Evolutionary conservation across 2,113 vertebrate genomes (phyloP), one percentile per base, ranked within the genome.

Genomic region (Charadrius vociferus): DNA sequence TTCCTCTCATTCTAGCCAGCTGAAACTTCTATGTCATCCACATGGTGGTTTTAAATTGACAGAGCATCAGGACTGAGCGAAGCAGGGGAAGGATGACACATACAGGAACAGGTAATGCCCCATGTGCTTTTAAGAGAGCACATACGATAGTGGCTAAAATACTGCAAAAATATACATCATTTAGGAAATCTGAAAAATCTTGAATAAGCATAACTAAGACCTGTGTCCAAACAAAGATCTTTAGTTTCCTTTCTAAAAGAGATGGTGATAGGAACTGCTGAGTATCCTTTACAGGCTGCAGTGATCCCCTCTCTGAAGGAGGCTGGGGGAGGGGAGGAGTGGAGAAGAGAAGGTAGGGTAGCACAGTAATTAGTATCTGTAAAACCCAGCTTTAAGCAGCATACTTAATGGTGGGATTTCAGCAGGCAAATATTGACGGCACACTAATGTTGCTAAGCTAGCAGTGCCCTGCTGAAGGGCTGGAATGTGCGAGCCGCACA

Each of bases 391-490:
- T 86, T 68, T 86, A 86, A 77, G 68, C 56, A 61, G 56, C 7
- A 8, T 49, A 55, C 30, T 75, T 84, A 59, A 29, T 32, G 70
- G 62, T 45, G 73, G 85, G 87, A 70, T 88, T 95, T 93, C 72
- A 74, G 34, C 87, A 80, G 84, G 72, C 70, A 85, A 90, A 92
- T 91, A 88, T 37, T 93, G 95, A 70, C 95, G 81, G 80, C 17
- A 3, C 22, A 18, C 19, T 63, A 45, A 65, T 45, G 95, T 87
- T 91, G 90, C 90, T 88, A 86, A 93, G 86, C 68, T 37, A 91
- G 82, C 90, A 65, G 73, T 5, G 66, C 47, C 63, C 65, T 71
- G 72, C 77, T n/a, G 92, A 90, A 95, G 85, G 81, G 55, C 77
- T 86, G 92, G 96, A 96, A 95, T 89, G 94, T 37, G 65, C 4